Base-by-base conservation (phyloP, 2,113 vertebrate genomes). In the Callipepla squamata region DNA sequence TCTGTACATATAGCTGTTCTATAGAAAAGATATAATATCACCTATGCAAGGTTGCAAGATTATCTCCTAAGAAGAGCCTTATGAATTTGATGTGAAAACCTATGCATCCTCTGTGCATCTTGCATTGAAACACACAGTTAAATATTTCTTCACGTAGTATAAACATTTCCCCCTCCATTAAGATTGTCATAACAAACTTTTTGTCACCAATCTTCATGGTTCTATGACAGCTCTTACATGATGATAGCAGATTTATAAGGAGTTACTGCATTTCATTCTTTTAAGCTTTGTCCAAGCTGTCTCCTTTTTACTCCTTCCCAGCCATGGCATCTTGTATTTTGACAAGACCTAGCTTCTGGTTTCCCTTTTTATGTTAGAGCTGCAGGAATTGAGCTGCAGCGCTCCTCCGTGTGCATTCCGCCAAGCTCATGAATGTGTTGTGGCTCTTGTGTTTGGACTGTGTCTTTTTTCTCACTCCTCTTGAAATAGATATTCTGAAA, bases 161-260 rank as follows among this genome's bases (percentile, higher is more conserved):
- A 80, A 87, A 57, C 90, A 74, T 94, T 91, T 93, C 84, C 66
- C 92, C 88, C 17, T 16, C 51, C 76, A 79, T 70, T 82, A 87
- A 95, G 73, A 45, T 57, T 74, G 76, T 34, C 51, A 14, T 55
- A 87, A 61, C 85, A 19, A 75, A 28, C 20, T 55, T 89, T 82
- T 96, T 95, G 83, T 92, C 80, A 50, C 14, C 55, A 69, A 84
- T 96, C 90, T 89, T 72, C 63, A 6, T 90, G 72, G 83, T 79
- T 89, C 66, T 34, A 5, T 57, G 77, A 74, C 80, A 73, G 0
- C 89, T 65, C 58, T 80, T 89, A 23, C 95, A 28, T 87, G 95
- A 85, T 96, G 90, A 97, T 95, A 89, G 68, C 78, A 96, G 91
- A 91, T 92, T 97, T 97, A 96, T 90, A 90, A 0, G 85, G 86